These are phyloP conservation scores for Muricea muricata DNA, from an alignment of 92 coral and sea anemone genomes.

Conservation along the genomic window DNA sequence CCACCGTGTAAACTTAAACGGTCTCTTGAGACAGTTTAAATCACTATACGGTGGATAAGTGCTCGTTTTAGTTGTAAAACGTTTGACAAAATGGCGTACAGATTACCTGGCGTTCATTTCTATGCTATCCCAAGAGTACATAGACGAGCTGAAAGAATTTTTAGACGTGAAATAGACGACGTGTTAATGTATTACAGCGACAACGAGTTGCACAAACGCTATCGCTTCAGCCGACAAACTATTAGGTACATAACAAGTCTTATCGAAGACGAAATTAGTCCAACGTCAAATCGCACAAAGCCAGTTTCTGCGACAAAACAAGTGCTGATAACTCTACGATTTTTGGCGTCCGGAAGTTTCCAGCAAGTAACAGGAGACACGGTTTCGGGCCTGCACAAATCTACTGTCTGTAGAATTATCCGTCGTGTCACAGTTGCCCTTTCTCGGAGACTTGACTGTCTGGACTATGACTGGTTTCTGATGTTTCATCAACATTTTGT, in stretches of 20 bases:
- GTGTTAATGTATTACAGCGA: not conserved
- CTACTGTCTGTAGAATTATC: too few relatives aligned
- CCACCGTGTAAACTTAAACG: not conserved
- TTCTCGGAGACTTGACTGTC: slow-evolving; percentile 4
- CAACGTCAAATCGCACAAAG: slow-evolving; percentile 53
- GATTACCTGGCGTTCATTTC: not conserved
- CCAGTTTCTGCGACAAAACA: slow-evolving; percentile 52
- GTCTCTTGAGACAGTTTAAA: slow-evolving; percentile 3
- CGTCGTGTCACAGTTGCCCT: slow-evolving; percentile 16
- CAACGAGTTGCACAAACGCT: too few relatives aligned
- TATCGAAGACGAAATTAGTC: slow-evolving; percentile 44
- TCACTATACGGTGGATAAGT: slow-evolving; percentile 10
- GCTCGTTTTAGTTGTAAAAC: not conserved
- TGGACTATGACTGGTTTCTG: too few relatives aligned
- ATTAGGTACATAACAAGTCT: slow-evolving; percentile 22
- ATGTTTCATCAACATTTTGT: too few relatives aligned
- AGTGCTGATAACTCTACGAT: slow-evolving; percentile 55
- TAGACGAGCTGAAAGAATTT: not conserved
- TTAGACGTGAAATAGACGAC: too few relatives aligned
- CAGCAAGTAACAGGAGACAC: slow-evolving; percentile 50
- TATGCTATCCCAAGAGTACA: not conserved
- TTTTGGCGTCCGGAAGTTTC: slow-evolving; percentile 57
- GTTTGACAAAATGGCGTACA: not conserved
- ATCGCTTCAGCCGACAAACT: slow-evolving; percentile 33
- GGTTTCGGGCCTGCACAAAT: not conserved